Evolutionary conservation across 2,797 vertebrate species (phyloP), one percentile per base, ranked within the genome.

Genomic region (Ctenochaetus hawaiiensis): DNA sequence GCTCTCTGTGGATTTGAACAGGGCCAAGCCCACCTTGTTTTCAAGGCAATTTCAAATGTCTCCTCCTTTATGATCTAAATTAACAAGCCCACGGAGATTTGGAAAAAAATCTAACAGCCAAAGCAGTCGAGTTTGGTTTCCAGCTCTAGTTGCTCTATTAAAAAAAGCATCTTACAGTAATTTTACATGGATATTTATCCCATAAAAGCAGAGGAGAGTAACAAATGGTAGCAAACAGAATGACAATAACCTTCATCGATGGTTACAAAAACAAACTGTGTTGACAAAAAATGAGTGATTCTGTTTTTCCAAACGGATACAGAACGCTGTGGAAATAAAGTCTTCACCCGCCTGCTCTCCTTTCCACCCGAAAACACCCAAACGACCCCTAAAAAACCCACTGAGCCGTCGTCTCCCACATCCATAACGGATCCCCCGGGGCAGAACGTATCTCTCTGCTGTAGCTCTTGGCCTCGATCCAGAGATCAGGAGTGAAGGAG

Each of bases 401-500:
- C 51, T 34, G 82, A 86, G 79, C 64, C 37, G 13, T 69, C 62
- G 56, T 61, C 83, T 82, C 73, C 66, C 83, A 76, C 81, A 67
- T 80, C 76, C 78, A 75, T 70, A 57, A 83, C 77, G 67, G 78
- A 80, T 77, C 80, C 76, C 77, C 82, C 11, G 8, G 72, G 73
- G 77, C 63, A 51, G 72, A 70, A 76, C 81, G 64, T 17, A 30
- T 80, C 74, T 69, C 48, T 58, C 8, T 5, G 6, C 81, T 88
- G 83, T 54, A 87, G 86, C 82, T 87, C 52, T 82, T 89, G 90
- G 87, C 72, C 64, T 52, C 5, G 77, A 78, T 83, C 86, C 89
- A 88, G 54, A 67, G 75, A 83, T 86, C 67, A 82, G 65, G 44
- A 68, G 34, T 12, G 6, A 39, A 60, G 57, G 61, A 72, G 37